These are phyloP conservation scores for Brachypterus glaber DNA, from an alignment of 2,888 invertebrate genomes.

Conservation along the genomic window DNA sequence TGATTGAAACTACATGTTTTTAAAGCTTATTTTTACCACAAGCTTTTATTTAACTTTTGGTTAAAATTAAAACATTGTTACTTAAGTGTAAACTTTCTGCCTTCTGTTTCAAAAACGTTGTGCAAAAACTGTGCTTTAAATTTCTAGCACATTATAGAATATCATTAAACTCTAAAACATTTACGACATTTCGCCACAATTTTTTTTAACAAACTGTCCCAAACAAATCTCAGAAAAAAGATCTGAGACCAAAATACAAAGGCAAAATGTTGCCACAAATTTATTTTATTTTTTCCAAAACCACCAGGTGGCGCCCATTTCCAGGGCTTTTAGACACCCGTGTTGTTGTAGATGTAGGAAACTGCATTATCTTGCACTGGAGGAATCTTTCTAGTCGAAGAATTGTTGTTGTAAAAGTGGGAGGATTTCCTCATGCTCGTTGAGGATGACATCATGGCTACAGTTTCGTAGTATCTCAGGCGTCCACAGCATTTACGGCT, in stretches of 20 bases:
- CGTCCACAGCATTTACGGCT: conserved; percentile 79
- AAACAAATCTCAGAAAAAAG: too few species aligned
- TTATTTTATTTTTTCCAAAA: conserved; percentile 10
- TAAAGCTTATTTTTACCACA: conserved; percentile 29
- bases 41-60: conserved; percentile 15
- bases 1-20: conserved; percentile 13
- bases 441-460: conserved; percentile 76
- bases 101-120: too few species aligned
- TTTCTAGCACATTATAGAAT: too few species aligned
- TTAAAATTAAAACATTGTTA: conserved; percentile 3
- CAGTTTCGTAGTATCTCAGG: conserved; percentile 76
- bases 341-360: conserved; percentile 58
- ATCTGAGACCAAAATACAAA: too few species aligned
- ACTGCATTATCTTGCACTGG: conserved; percentile 37
- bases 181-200: too few species aligned
- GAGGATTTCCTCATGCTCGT: conserved; percentile 79
- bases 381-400: conserved; percentile 42
- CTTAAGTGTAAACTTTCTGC: background rate
- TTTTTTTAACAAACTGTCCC: too few species aligned
- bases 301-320: conserved; percentile 25
- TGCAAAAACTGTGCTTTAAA: too few species aligned
- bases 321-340: conserved; percentile 54
- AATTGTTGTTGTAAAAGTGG: conserved; percentile 64
- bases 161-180: too few species aligned
- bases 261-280: too few species aligned